Evolutionary conservation across 2,797 vertebrate genomes (phyloP), one percentile per base, ranked within the genome.

Genomic region (Syngnathus acus): DNA sequence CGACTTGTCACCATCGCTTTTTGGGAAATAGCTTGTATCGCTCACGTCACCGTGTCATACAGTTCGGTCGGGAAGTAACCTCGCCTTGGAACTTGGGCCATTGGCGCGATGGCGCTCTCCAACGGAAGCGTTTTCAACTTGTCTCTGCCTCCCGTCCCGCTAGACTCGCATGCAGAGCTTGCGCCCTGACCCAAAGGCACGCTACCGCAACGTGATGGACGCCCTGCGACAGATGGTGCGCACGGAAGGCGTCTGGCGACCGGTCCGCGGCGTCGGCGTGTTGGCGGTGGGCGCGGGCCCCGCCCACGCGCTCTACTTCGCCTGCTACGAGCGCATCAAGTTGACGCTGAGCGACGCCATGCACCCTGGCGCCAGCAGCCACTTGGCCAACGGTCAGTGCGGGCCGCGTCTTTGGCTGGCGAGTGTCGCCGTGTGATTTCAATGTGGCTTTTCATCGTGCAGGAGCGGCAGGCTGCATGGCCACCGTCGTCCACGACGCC

Each of bases 311-410:
- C 93, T 98, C 66, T 99, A 99, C 90, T 99, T 99, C 82, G 95
- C 96, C 91, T 95, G 95, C 92, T 98, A 98, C 73, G 96, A 99
- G 92, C 97, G 95, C 90, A 92, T 99, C 87, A 99, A 99, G 95
- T 95, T 94, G 92, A 95, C 92, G 89, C 85, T 98, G 89, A 93
- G 95, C 87, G 95, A 97, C 88, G 84, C 92, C 85, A 96, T 98
- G 93, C 94, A 96, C 85, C 95, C 96, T 73, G 96, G 96, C 92
- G 94, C 95, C 90, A 98, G 98, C 94, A 97, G 95, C 91, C 96
- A 98, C 94, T 92, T 99, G 89, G 96, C 96, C 90, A 99, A 98
- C 90, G 96, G 96, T 98, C 50, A 68, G n/a, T 61, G 23, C 23
- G 23, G 23, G 23, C 23, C 1, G 23, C 13, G 5, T 4, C 5